Conservation (phyloP, 2,113 vertebrate genomes). For the Anhinga anhinga region DNA sequence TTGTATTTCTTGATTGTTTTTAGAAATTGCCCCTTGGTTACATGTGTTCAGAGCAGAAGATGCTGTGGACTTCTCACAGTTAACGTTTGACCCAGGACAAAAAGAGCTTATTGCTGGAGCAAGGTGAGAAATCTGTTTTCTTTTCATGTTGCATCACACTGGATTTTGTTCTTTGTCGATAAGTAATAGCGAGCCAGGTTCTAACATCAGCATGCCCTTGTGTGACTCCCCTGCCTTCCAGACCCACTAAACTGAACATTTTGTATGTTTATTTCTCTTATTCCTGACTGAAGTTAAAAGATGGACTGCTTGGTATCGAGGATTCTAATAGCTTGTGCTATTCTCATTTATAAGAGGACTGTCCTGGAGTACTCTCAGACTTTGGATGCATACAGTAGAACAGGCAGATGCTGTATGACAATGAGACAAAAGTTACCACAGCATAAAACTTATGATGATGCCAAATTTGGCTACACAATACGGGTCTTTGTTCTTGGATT, state of each 20-base stretch:
- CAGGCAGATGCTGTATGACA: not conserved
- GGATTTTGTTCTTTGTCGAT: not conserved
- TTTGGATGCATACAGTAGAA: not conserved
- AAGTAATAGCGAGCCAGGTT: not conserved
- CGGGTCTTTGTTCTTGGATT: not conserved
- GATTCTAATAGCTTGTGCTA: not conserved
- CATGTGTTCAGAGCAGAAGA: conserved; percentile 88
- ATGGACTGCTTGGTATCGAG: not conserved
- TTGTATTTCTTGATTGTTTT: conserved; percentile 63
- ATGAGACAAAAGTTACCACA: not conserved
- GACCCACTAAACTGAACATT: not conserved
- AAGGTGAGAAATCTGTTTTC: conserved; percentile 81
- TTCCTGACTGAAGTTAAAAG: not conserved
- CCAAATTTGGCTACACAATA: not conserved
- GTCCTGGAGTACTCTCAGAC: not conserved
- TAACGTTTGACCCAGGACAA: conserved; percentile 95
- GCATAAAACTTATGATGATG: not conserved
- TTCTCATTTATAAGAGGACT: not conserved
- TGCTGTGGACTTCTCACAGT: conserved; percentile 95
- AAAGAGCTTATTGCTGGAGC: conserved; percentile 95
- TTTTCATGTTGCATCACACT: not conserved
- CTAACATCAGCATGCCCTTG: not conserved
- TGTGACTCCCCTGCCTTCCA: not conserved
- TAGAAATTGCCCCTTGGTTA: conserved; percentile 96
- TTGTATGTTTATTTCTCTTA: not conserved